phyloP scores from a whole-genome alignment of 2,888 invertebrate genomes.

The Brachyopa scutellaris region DNA sequence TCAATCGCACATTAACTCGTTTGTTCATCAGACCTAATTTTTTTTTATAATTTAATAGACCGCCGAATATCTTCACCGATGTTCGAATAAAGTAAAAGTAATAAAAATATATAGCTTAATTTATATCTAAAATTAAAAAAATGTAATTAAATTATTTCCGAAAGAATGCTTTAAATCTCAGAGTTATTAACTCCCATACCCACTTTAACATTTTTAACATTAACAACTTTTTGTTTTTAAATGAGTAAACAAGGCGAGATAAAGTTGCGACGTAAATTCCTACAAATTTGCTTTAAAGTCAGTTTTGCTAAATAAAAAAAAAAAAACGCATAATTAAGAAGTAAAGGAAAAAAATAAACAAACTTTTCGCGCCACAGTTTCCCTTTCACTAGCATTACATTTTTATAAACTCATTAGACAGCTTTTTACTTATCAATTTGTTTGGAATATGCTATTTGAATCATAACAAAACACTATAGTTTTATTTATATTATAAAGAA shows the following conservation, averaged over 20 bases:
- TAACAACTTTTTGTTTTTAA: no score
- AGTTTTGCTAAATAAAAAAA: constrained; percentile 8
- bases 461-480: constrained; percentile 16
- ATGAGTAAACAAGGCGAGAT: not conserved
- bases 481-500: constrained; percentile 2
- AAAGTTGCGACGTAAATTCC: not conserved
- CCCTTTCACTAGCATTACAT: constrained; percentile 50
- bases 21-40: no score
- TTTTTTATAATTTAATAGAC: no score
- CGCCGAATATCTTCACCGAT: no score
- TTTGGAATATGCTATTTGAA: constrained; percentile 16
- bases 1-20: no score
- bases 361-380: constrained; percentile 43
- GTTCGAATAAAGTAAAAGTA: not conserved
- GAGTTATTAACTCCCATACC: not conserved
- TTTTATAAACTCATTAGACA: constrained; percentile 6
- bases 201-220: no score
- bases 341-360: not conserved
- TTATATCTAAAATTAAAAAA: no score
- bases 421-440: constrained; percentile 12
- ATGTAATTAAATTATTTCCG: no score
- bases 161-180: no score
- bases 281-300: not conserved
- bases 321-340: not conserved
- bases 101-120: not conserved